phyloP scores from a whole-genome alignment of 2,113 vertebrate genomes.

The Dicaeum eximium region DNA sequence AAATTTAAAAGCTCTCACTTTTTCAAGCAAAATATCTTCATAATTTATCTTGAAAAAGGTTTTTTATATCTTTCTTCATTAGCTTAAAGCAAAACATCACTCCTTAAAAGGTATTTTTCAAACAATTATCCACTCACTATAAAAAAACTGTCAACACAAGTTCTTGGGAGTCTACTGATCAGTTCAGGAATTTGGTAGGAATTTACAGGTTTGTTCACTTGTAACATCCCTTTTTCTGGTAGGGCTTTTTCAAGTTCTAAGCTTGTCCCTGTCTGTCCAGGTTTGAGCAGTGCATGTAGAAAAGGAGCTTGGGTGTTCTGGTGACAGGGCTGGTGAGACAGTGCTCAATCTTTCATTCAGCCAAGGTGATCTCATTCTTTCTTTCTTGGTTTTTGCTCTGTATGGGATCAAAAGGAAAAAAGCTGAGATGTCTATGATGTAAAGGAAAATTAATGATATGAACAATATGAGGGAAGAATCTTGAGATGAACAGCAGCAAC shows the following conservation, averaged over 20 bases:
- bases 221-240: not conserved
- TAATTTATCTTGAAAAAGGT: not conserved
- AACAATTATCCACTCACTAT: not conserved
- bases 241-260: not conserved
- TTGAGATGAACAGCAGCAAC: not conserved
- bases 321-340: not conserved
- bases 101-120: not conserved
- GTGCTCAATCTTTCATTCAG: not conserved
- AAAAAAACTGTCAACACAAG: not conserved
- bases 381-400: not conserved
- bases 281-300: not conserved
- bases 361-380: not conserved
- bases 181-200: not conserved
- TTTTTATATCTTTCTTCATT: not conserved
- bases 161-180: not conserved
- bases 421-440: not conserved
- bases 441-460: not conserved
- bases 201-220: not conserved
- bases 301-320: not conserved
- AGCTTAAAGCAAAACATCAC: not conserved
- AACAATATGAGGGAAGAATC: not conserved
- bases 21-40: not conserved
- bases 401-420: not conserved
- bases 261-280: not conserved
- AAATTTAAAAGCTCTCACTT: not conserved